Base-by-base conservation (phyloP, 2,113 vertebrate species). In the Hyperopisus bebe region DNA sequence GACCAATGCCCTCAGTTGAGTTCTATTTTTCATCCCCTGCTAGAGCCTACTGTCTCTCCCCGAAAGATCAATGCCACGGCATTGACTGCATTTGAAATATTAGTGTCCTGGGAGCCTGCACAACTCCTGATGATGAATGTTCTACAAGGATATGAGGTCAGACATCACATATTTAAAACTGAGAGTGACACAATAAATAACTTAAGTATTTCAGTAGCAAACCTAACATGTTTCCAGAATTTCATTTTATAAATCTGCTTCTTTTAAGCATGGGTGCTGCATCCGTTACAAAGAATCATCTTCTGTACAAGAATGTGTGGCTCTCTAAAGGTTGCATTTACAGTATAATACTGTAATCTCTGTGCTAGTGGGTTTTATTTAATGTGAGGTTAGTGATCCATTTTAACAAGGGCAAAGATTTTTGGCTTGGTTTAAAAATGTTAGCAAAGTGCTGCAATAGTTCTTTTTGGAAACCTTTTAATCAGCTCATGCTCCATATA, bases 101-200 rank as follows among this genome's bases (percentile, higher is more conserved):
- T 97, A 3, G 97, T 99, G 89, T 97, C 95, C 27, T 99, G 98
- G 98, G 97, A 98, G 17, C 94, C 98, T 0, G 95, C 98, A 66
- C 96, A 96, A 90, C 95, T 95, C 91, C 94, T 94, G 74, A 95
- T 95, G 89, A 90, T 90, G 90, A 97, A 96, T 0, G 94, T 99
- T 92, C 96, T 99, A 3, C 70, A 97, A 91, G 98, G 98, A 90
- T 99, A 98, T 0, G 98, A 99, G 98, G 98, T 99, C 89, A 92
- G 24, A 82, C 15, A n/a, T 39, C 39, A 51, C 44, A 44, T 15
- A 13, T 53, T 8, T 21, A 50, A 39, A 21, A 44, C 53, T 7
- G n/a, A 51, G n/a, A 48, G 47, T 53, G n/a, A 51, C 24, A 35
- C 11, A 53, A 15, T 24, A 53, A 31, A 86, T 86, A 88, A n/a